phyloP scores from a whole-genome alignment of 2,797 vertebrate species.

The Acrossocheilus fasciatus region DNA sequence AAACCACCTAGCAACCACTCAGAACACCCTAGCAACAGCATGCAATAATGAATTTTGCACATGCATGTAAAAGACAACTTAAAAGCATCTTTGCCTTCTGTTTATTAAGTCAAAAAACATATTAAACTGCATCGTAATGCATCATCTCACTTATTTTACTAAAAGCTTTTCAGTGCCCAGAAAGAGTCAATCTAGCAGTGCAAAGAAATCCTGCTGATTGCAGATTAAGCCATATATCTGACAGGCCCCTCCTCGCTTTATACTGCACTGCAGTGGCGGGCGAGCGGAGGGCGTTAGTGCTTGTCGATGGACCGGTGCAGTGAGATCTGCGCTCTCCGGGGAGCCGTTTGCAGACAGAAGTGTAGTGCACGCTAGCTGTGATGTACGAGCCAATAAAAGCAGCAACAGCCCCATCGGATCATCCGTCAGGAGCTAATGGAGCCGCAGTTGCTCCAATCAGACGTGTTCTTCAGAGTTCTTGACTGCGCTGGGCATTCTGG shows the following conservation, averaged over 20 bases:
- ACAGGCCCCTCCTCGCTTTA: background rate
- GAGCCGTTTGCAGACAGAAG: constrained; percentile 17
- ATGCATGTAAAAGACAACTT: background rate
- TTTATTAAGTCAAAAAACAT: background rate
- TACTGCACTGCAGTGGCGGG: constrained; percentile 40
- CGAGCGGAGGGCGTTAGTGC: constrained; percentile 19
- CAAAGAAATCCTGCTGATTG: constrained; percentile 33
- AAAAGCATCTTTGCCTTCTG: background rate
- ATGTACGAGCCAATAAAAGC: constrained; percentile 46
- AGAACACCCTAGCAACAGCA: background rate
- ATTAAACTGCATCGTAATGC: background rate
- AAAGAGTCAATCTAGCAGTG: background rate
- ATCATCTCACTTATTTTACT: constrained; percentile 28
- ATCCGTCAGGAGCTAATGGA: constrained; percentile 35
- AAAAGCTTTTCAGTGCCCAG: constrained; percentile 45
- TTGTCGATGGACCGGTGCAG: constrained; percentile 26
- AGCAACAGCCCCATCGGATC: background rate
- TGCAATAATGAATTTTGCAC: background rate
- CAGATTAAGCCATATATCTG: constrained; percentile 15
- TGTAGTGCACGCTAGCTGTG: constrained; percentile 37
- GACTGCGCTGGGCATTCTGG: background rate
- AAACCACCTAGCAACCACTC: background rate
- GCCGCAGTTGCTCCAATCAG: constrained; percentile 17
- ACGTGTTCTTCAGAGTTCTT: background rate
- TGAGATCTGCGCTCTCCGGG: background rate